Base-by-base conservation (phyloP, 2,888 invertebrate genomes). In the Neoascia interrupta region DNA sequence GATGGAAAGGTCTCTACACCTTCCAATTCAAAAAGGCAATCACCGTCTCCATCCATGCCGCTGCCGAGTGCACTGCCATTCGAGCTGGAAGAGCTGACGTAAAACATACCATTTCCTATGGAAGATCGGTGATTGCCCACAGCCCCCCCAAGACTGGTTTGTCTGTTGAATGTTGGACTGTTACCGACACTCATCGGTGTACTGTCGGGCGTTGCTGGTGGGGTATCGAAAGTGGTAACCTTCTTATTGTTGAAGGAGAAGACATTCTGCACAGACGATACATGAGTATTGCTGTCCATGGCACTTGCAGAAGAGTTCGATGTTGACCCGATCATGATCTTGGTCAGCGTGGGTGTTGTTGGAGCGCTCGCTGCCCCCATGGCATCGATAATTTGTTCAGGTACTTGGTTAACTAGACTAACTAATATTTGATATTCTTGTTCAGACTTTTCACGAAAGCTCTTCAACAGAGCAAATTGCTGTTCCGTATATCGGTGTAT, bases 11-110 rank as follows among this genome's bases (percentile, higher is more conserved):
- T 83, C 58, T 87, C 86, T 21, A 87, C 85, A 60, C 93, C 95
- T 87, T 96, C 96, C 83, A 96, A 90, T 83, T 93, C 92, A 85
- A 96, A 96, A 76, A 96, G 90, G 69, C 93, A 93, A 87, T 95
- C 94, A 8, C 92, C 91, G 83, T 94, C 94, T 6, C 82, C 82
- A 15, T 87, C 87, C 39, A 79, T 53, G 21, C 60, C 60, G 6
- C 92, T 91, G 83, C 93, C 93, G 18, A 82, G 10, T 3, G 4
- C 81, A 18, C 86, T 85, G 1, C 63, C 51, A 28, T 61, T 82
- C 3, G 82, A 37, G n/a, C 39, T 66, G 15, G 60, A 36, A 34
- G 64, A 47, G 60, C 72, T 70, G 26, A 53, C 36, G 6, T 37
- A 68, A 31, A 64, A 69, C 23, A 39, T 51, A 36, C 60, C 56